Base-by-base conservation (phyloP, 2,113 vertebrate species). In the Salvator merianae region DNA sequence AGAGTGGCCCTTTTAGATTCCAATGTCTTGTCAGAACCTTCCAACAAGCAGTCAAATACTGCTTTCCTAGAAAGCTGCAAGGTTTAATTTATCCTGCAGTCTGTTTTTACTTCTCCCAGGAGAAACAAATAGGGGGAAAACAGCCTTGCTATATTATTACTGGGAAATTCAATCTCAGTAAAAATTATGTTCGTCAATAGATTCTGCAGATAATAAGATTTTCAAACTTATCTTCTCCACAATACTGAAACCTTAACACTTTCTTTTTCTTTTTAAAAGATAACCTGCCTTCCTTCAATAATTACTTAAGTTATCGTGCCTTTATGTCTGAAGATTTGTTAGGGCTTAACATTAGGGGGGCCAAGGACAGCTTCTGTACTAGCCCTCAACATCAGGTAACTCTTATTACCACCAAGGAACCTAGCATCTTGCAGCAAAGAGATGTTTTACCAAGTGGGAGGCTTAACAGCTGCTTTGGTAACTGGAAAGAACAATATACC, bases 401-500 rank as follows among this genome's bases (percentile, higher is more conserved):
- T 8, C 36, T 84, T 71, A 81, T 84, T 71, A 69, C 81, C 63
- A 77, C 1, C 38, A 24, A 71, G 40, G 32, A 86, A 77, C 36
- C 68, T 82, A 59, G 32, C 1, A 0, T 7, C 10, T 63, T 38
- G 24, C 79, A 62, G 40, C 34, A 77, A 22, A 20, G 32, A 0
- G 20, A 77, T 50, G 32, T 20, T 50, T 77, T 50, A 38, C 30
- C 4, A 34, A 43, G 78, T 65, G 55, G 69, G 83, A 79, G 68
- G 80, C 34, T 34, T 8, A 62, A 72, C 68, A 82, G 86, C 77
- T 83, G 72, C 81, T 88, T 86, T 70, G 13, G 82, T 34, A 53
- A 83, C 88, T 0, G 82, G 73, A 85, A 93, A 84, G 89, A 78
- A 84, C 88, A 85, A 87, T 40, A 71, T 43, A 85, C 70, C 88